Conservation (phyloP, 2,797 vertebrate genomes). For the Brotula barbata region DNA sequence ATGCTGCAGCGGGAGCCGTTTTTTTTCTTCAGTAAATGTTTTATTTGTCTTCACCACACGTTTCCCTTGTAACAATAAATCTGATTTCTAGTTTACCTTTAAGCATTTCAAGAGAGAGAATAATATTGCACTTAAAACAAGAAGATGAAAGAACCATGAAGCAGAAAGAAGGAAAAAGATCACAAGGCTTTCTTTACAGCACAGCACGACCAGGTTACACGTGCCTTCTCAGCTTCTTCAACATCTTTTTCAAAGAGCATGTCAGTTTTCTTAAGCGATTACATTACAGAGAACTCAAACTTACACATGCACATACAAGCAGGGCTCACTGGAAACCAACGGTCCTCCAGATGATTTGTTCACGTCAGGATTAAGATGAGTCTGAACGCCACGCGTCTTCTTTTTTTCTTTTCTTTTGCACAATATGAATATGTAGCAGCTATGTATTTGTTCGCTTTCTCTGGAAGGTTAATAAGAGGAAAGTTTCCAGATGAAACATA, state of each 20-base stretch:
- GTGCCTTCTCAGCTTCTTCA: conserved; percentile 78
- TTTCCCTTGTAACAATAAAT: conserved; percentile 79
- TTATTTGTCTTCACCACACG: conserved; percentile 80
- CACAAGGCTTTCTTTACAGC: conserved; percentile 78
- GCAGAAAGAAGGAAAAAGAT: conserved; percentile 52
- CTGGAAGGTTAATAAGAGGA: conserved; percentile 50
- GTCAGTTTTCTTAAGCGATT: conserved; percentile 78
- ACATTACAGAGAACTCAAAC: conserved; percentile 78
- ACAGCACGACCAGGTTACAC: conserved; percentile 77
- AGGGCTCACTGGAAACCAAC: conserved; percentile 78
- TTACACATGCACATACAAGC: conserved; percentile 91
- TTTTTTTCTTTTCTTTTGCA: conserved; percentile 42
- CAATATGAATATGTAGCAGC: conserved; percentile 54
- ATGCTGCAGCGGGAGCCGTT: background rate
- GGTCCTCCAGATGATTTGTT: conserved; percentile 53
- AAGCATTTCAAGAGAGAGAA: conserved; percentile 76
- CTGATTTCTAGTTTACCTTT: conserved; percentile 69
- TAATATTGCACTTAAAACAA: conserved; percentile 82
- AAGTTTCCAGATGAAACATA: conserved; percentile 60
- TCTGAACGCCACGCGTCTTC: conserved; percentile 36
- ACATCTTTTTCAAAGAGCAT: conserved; percentile 54
- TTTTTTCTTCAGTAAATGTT: conserved; percentile 70
- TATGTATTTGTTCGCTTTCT: conserved; percentile 36
- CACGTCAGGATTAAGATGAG: conserved; percentile 37
- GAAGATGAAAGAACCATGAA: conserved; percentile 67